A percentile compares a stretch with the other conserved stretches of the same genome.
phyloP scores from a whole-genome alignment of 2,888 invertebrate species.

The Drosophila pegasa region DNA sequence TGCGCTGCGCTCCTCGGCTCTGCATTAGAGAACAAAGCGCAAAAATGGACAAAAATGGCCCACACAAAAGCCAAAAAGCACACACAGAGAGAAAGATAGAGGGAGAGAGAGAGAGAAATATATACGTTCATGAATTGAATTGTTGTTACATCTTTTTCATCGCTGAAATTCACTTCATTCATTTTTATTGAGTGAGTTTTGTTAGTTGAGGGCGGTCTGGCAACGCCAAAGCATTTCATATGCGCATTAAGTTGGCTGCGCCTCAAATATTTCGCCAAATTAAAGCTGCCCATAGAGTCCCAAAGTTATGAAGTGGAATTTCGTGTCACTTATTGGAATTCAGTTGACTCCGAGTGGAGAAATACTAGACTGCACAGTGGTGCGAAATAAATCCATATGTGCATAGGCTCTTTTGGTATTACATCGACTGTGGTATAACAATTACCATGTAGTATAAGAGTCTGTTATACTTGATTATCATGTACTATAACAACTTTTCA shows the following conservation, averaged over 20 bases:
- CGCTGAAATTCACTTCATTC: constrained; percentile 27
- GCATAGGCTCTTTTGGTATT: neutral
- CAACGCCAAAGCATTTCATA: constrained; percentile 19
- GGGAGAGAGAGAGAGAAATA: neutral
- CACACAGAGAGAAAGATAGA: neutral
- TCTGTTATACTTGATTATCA: too few species aligned
- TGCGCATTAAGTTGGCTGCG: constrained; percentile 15
- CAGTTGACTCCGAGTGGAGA: neutral
- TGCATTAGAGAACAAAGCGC: constrained; percentile 35
- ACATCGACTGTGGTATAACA: too few species aligned
- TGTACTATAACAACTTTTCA: too few species aligned
- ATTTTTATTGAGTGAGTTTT: constrained; percentile 9
- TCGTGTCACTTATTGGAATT: neutral
- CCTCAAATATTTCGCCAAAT: neutral
- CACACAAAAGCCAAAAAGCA: constrained; percentile 31
- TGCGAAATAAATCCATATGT: neutral
- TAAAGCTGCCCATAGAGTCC: neutral
- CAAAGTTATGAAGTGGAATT: neutral
- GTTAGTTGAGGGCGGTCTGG: constrained; percentile 13
- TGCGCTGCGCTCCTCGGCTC: neutral
- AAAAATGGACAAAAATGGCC: constrained; percentile 52
- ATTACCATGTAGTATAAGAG: too few species aligned
- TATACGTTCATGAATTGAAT: constrained; percentile 4
- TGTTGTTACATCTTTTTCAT: constrained; percentile 12
- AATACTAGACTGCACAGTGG: neutral